Percentiles rank a stretch among this genome's conserved stretches.
Evolutionary conservation across 2,113 vertebrate species (phyloP).

Genomic region (Climacteris rufus): DNA sequence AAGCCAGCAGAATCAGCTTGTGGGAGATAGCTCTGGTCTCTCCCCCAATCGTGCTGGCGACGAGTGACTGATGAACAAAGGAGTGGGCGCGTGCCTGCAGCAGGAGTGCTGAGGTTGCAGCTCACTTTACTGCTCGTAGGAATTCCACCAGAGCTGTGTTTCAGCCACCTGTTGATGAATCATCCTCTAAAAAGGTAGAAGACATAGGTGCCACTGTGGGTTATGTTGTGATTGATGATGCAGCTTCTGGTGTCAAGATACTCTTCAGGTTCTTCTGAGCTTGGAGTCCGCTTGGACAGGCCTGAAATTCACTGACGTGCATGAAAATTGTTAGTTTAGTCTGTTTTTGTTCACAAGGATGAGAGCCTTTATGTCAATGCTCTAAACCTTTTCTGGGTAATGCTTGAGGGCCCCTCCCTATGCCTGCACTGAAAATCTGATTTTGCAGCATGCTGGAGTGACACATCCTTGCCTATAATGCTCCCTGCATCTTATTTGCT

Average conservation of each 20-base stretch:
- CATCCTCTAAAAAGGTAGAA: background rate
- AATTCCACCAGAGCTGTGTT: background rate
- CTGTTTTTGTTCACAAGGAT: background rate
- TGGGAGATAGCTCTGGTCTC: background rate
- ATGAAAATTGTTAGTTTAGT: background rate
- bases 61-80: background rate
- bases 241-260: background rate
- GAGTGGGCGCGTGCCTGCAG: background rate
- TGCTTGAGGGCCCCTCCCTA: background rate
- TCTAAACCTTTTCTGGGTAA: background rate
- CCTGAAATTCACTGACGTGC: background rate
- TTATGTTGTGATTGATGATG: background rate
- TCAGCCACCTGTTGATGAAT: constrained; percentile 26
- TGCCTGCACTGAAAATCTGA: background rate
- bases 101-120: background rate
- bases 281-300: background rate
- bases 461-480: background rate
- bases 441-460: background rate
- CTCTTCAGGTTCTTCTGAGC: background rate
- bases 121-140: background rate
- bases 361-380: background rate
- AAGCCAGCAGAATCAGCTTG: background rate
- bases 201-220: background rate
- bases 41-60: rapidly evolving
- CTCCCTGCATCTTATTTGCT: background rate